Conservation (phyloP, 2,113 vertebrate species). For the Paradoxurus hermaphroditus region DNA sequence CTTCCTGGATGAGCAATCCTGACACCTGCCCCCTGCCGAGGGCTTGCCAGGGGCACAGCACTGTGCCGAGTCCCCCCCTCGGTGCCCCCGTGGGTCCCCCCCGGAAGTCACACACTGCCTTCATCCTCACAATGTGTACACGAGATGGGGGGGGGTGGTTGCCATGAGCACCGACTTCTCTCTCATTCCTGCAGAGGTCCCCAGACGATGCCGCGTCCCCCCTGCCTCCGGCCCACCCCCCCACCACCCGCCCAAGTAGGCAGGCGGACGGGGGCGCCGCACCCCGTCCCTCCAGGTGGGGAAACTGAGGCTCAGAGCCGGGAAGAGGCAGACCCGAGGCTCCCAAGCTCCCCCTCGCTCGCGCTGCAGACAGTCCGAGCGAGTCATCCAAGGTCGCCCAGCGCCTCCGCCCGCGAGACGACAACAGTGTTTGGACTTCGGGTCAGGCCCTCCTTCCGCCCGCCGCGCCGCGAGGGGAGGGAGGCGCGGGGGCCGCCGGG, state of each 20-base stretch:
- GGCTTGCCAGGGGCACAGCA: fast-evolving
- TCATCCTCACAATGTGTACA: fast-evolving
- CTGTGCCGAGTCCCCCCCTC: too few relatives aligned
- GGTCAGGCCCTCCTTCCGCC: constrained; percentile 38
- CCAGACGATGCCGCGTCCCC: neutral
- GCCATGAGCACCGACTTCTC: fast-evolving
- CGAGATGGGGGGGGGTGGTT: fast-evolving
- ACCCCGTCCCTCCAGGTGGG: fast-evolving
- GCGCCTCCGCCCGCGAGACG: neutral
- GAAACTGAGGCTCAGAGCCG: constrained; percentile 22
- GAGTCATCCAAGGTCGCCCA: constrained; percentile 64
- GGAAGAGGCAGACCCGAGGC: neutral
- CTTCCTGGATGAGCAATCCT: neutral
- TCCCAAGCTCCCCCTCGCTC: neutral
- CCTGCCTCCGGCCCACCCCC: neutral
- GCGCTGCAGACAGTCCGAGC: neutral
- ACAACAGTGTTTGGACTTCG: neutral
- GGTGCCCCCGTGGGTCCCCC: fast-evolving
- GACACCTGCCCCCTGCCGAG: fast-evolving
- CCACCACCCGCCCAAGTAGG: fast-evolving
- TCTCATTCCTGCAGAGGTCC: fast-evolving
- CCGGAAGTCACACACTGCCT: neutral
- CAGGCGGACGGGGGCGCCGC: fast-evolving
- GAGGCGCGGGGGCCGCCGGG: constrained; percentile 22
- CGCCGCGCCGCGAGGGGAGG: neutral